Evolutionary conservation across 1,140 invertebrate genomes (phyloP).

Genomic region (Wiebesia pumilae): DNA sequence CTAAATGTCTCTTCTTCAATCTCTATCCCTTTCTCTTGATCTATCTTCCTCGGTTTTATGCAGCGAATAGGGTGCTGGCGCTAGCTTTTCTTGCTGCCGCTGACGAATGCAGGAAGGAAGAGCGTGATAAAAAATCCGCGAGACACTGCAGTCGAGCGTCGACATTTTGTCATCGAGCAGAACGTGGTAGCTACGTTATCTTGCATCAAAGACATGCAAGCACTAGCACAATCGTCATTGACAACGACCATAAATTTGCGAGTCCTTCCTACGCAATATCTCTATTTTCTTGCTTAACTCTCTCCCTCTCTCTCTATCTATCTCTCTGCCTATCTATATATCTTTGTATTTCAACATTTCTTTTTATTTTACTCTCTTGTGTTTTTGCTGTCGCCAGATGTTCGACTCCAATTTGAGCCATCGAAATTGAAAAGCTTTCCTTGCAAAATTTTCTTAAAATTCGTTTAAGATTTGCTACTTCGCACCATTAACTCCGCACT

Average conservation of each 20-base stretch:
- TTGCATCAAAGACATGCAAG: constrained; percentile 9
- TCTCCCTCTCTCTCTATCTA: background rate
- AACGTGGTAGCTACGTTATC: constrained; percentile 33
- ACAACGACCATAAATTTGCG: constrained; percentile 45
- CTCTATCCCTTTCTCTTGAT: no score
- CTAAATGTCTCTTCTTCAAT: no score
- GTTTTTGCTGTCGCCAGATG: background rate
- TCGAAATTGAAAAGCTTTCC: constrained; percentile 49
- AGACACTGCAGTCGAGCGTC: no score
- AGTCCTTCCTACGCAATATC: background rate
- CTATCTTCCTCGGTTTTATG: background rate
- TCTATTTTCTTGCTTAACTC: background rate
- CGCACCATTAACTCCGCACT: constrained; percentile 30
- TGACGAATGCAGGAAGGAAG: constrained; percentile 52
- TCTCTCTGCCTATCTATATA: background rate
- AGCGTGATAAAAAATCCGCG: constrained; percentile 50
- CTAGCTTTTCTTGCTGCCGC: constrained; percentile 26
- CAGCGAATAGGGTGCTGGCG: background rate
- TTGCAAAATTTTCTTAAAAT: constrained; percentile 49
- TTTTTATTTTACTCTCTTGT: background rate
- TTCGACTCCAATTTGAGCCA: constrained; percentile 37
- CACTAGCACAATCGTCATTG: constrained; percentile 46
- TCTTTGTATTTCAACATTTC: background rate
- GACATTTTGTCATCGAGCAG: constrained; percentile 24
- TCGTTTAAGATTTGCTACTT: constrained; percentile 47